Evolutionary conservation across 2,113 vertebrate genomes (phyloP).

Genomic region (Prunella himalayana): DNA sequence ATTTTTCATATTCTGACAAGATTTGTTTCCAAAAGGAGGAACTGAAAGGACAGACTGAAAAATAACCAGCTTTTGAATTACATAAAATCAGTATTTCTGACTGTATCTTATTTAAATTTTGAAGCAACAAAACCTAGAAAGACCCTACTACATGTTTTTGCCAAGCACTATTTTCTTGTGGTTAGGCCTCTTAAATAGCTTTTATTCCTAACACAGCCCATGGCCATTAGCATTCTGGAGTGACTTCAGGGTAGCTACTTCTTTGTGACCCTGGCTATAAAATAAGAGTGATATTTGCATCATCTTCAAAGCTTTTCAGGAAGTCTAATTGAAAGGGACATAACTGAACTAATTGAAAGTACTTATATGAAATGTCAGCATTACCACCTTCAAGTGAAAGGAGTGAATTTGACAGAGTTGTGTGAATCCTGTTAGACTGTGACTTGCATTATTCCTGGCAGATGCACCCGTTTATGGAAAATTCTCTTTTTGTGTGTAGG

Average conservation of each 20-base stretch:
- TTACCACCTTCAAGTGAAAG: neutral
- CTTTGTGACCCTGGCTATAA: neutral
- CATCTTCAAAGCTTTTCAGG: neutral
- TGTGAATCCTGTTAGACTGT: neutral
- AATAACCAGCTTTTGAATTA: neutral
- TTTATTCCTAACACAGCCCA: neutral
- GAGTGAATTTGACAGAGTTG: neutral
- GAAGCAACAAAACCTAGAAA: neutral
- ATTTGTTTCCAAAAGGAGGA: neutral
- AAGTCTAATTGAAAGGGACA: neutral
- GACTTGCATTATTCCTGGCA: neutral
- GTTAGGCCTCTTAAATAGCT: neutral
- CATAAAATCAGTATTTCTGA: neutral
- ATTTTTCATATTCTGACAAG: neutral
- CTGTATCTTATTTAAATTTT: neutral
- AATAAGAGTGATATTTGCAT: neutral
- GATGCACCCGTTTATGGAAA: neutral
- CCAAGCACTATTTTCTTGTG: neutral
- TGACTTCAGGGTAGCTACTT: neutral
- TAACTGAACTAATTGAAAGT: neutral
- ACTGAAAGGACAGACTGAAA: neutral
- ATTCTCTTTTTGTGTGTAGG: neutral
- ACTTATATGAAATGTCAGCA: neutral
- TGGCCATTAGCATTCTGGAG: neutral
- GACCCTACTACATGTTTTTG: neutral